Conservation (phyloP, 2,113 vertebrate genomes). For the Cyrtonyx montezumae region DNA sequence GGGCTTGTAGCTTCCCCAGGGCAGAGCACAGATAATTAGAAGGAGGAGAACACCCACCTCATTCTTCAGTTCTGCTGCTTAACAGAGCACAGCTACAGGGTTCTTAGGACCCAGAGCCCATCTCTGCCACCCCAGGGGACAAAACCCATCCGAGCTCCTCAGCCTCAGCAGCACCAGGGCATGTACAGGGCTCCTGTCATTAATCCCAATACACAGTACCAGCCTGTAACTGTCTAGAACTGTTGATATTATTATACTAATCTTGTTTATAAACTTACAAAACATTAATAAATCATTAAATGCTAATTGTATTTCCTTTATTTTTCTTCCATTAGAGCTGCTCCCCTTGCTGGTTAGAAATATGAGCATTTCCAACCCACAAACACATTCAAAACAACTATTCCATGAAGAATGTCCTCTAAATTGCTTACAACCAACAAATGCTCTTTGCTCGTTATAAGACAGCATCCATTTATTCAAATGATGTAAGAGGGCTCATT, state of each 20-base stretch:
- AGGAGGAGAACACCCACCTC: neutral
- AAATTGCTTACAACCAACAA: slow-evolving; percentile 35
- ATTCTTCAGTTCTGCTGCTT: neutral
- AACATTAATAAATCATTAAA: slow-evolving; percentile 54
- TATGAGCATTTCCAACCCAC: neutral
- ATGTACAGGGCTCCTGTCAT: no score
- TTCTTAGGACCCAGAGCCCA: neutral
- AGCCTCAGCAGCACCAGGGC: neutral
- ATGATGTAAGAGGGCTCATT: slow-evolving; percentile 3
- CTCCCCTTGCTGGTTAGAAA: neutral
- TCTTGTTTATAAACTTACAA: slow-evolving; percentile 15
- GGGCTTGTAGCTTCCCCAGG: neutral
- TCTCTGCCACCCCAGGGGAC: accelerated
- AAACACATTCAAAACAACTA: neutral
- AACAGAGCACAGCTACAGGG: neutral
- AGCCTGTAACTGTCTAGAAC: neutral
- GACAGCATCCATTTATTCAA: slow-evolving; percentile 15
- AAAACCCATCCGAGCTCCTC: accelerated
- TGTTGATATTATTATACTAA: neutral
- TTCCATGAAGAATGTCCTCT: neutral
- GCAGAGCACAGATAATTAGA: neutral
- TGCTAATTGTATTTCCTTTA: neutral
- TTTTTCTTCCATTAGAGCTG: neutral
- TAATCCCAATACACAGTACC: neutral
- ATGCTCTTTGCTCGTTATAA: neutral